These are phyloP conservation scores for Ochotona princeps DNA, from an alignment of 2,113 vertebrate genomes.

Conservation along the genomic window DNA sequence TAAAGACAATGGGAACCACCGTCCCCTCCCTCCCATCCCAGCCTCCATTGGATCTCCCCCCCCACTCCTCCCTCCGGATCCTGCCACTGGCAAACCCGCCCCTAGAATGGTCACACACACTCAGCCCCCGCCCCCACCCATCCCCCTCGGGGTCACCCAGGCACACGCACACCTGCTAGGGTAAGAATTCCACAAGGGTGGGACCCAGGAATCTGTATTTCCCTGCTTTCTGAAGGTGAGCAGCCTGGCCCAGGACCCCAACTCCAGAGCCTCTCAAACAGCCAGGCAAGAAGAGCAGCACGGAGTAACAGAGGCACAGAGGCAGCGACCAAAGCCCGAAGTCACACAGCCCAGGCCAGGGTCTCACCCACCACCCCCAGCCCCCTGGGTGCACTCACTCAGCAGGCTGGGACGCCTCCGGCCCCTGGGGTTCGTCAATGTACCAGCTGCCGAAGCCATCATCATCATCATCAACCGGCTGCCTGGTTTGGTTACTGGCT, in stretches of 20 bases:
- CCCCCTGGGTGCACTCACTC: conserved; percentile 79
- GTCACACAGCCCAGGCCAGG: neutral
- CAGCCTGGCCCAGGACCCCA: no score
- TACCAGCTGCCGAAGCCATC: conserved; percentile 81
- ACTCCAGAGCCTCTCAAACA: neutral
- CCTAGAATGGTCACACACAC: neutral
- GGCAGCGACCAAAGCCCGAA: neutral
- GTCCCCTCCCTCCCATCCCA: neutral
- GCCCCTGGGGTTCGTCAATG: conserved; percentile 76
- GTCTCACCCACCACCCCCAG: neutral
- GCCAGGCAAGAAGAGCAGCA: neutral
- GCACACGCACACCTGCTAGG: neutral
- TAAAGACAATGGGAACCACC: neutral
- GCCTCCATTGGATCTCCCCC: neutral
- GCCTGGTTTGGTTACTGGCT: conserved; percentile 57
- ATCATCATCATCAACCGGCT: neutral
- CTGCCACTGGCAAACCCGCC: neutral
- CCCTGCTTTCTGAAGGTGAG: neutral
- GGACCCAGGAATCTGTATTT: neutral
- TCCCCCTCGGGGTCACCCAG: neutral
- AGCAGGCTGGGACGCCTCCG: neutral
- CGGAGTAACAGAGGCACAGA: neutral
- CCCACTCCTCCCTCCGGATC: neutral
- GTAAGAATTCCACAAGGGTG: neutral
- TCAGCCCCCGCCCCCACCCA: neutral